Conservation (phyloP, 1,140 invertebrate species). For the Helicoverpa zea region DNA sequence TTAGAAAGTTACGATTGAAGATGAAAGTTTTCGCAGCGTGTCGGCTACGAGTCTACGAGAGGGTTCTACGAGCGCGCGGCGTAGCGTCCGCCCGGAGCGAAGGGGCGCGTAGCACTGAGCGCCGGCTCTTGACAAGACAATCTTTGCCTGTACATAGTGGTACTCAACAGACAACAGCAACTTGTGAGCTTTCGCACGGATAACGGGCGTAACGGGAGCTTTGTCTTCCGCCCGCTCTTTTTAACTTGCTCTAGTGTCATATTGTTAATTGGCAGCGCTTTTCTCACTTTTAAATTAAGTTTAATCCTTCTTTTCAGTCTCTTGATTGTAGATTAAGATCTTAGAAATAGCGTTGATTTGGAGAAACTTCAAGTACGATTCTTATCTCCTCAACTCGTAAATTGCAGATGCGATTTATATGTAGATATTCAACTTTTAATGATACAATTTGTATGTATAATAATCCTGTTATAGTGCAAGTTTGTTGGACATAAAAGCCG, state of each 20-base stretch:
- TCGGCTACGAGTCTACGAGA: slow-evolving; percentile 62
- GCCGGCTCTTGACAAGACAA: slow-evolving; percentile 80
- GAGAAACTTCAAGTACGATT: not conserved
- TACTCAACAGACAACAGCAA: slow-evolving; percentile 80
- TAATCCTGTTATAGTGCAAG: not conserved
- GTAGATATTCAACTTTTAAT: not conserved
- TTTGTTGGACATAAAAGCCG: not conserved
- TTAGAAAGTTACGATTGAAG: slow-evolving; percentile 43
- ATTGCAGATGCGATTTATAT: not conserved
- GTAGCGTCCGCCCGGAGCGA: slow-evolving; percentile 77
- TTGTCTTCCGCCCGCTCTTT: slow-evolving; percentile 71
- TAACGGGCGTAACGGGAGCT: slow-evolving; percentile 71
- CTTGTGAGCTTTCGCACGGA: slow-evolving; percentile 81
- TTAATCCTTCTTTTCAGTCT: slow-evolving; percentile 14
- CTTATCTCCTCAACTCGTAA: no score
- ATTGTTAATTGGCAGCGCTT: slow-evolving; percentile 57
- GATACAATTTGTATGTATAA: not conserved
- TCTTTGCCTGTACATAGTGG: slow-evolving; percentile 78
- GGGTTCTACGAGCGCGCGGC: slow-evolving; percentile 57
- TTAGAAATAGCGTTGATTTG: slow-evolving; percentile 11
- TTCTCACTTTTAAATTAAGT: slow-evolving; percentile 40
- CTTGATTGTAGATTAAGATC: slow-evolving; percentile 5
- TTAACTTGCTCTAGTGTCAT: slow-evolving; percentile 56
- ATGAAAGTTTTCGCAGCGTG: slow-evolving; percentile 66
- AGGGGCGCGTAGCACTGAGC: slow-evolving; percentile 80